Evolutionary conservation across 1,140 invertebrate species (phyloP).

Genomic region (Drosophila parabipectinata): DNA sequence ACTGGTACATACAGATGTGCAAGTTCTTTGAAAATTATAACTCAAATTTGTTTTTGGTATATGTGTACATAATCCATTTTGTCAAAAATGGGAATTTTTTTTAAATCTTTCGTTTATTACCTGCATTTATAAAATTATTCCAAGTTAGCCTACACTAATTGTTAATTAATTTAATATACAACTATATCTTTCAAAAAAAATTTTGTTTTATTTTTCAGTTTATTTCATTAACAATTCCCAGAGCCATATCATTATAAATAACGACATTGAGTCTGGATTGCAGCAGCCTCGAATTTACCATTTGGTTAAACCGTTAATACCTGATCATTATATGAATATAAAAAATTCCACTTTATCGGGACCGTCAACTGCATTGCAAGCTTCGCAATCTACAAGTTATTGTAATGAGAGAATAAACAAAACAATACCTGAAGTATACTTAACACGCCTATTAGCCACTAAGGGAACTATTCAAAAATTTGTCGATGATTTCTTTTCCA

Average conservation of each 20-base stretch:
- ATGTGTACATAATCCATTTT: no score
- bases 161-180: no score
- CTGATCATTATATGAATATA: constrained; percentile 82
- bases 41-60: no score
- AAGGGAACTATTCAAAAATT: constrained; percentile 98
- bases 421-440: constrained; percentile 97
- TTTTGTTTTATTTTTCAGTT: constrained; percentile 58
- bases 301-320: constrained; percentile 90
- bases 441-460: constrained; percentile 95
- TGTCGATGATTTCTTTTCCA: constrained; percentile 97
- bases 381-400: constrained; percentile 33
- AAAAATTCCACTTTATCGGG: constrained; percentile 81
- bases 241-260: constrained; percentile 91
- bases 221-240: constrained; percentile 87
- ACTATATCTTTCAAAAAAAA: background rate
- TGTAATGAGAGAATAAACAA: constrained; percentile 91
- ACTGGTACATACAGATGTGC: no score
- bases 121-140: no score
- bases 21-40: no score
- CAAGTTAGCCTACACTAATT: no score
- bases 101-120: no score
- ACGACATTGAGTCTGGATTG: constrained; percentile 89
- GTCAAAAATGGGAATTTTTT: no score
- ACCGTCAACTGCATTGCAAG: constrained; percentile 44
- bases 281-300: constrained; percentile 88